Evolutionary conservation across 2,113 vertebrate species (phyloP), one percentile per base, ranked within the genome.

Genomic region (Piaya cayana): DNA sequence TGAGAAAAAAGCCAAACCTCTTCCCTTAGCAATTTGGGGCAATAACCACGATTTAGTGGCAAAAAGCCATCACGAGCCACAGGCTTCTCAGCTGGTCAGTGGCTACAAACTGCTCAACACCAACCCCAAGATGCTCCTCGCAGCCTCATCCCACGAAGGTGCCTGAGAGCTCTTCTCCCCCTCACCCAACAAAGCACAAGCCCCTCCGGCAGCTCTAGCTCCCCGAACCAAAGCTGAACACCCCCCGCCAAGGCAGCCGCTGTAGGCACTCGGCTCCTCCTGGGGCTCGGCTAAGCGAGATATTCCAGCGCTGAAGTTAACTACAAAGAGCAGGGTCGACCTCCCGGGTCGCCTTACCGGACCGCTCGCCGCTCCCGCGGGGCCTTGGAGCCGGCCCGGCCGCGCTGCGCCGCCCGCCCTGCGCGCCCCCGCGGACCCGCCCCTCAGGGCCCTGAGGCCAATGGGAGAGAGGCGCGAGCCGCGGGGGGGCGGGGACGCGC

Each of bases 151-250:
- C 45, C 14, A 1, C 1, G 12, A 82, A 69, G 42, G 18, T 2
- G 12, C 20, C 26, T 25, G 27, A 69, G 42, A 85, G 55, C 19
- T 23, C 59, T 34, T 67, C 50, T 62, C 37, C 22, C 50, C 67
- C 65, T 67, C 50, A 81, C 1, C 6, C 4, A 90, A 26, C n/a
- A 17, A 27, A 19, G 34, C 0, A 20, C 37, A n/a, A n/a, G n/a
- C n/a, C n/a, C n/a, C n/a, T n/a, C 93, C 87, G 90, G 93, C 65
- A 95, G 94, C 90, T 1, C 15, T 91, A 80, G 63, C 70, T 90
- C 55, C 62, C 58, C 11, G 0, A 96, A 56, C 76, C 87, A 91
- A 83, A 90, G 87, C 56, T 42, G 45, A 88, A 83, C 47, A 25
- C 92, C 80, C 74, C 60, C n/a, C n/a, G n/a, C n/a, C n/a, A n/a